Evolutionary conservation across 2,888 invertebrate genomes (phyloP).

Genomic region (Megastigmus dorsalis): DNA sequence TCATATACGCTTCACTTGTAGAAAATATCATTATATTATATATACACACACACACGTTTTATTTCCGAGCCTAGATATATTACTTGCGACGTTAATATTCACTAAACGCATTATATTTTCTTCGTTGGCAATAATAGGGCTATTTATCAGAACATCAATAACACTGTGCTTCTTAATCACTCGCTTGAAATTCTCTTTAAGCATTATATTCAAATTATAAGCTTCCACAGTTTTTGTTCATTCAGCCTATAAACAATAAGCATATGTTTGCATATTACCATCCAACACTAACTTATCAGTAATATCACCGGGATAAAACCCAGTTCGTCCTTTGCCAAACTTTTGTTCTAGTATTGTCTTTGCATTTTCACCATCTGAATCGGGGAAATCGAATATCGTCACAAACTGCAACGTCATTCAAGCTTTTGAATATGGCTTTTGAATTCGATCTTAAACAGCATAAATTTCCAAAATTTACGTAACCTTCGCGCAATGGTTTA

Average conservation of each 20-base stretch:
- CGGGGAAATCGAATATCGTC: constrained; percentile 70
- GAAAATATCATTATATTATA: neutral
- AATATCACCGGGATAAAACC: constrained; percentile 76
- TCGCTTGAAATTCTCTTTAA: constrained; percentile 43
- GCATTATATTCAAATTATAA: too few relatives aligned
- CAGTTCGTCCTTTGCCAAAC: constrained; percentile 74
- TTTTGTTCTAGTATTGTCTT: constrained; percentile 73
- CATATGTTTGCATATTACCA: constrained; percentile 66
- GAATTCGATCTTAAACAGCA: too few relatives aligned
- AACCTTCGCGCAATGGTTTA: constrained; percentile 73
- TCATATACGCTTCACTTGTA: neutral
- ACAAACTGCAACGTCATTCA: constrained; percentile 63
- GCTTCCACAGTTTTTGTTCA: too few relatives aligned
- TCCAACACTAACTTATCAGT: constrained; percentile 74
- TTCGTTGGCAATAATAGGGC: constrained; percentile 68
- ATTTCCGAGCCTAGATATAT: too few relatives aligned
- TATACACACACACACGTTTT: neutral
- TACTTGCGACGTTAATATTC: constrained; percentile 67
- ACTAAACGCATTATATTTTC: constrained; percentile 64
- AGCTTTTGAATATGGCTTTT: too few relatives aligned
- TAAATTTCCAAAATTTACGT: neutral
- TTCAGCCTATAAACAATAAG: too few relatives aligned
- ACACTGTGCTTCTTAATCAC: constrained; percentile 70
- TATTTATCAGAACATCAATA: constrained; percentile 76
- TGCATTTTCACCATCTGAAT: constrained; percentile 72